Percentiles rank a stretch among this genome's conserved stretches.
These are phyloP conservation scores for Microplitis mediator DNA, from an alignment of 1,140 invertebrate species.

Conservation along the genomic window DNA sequence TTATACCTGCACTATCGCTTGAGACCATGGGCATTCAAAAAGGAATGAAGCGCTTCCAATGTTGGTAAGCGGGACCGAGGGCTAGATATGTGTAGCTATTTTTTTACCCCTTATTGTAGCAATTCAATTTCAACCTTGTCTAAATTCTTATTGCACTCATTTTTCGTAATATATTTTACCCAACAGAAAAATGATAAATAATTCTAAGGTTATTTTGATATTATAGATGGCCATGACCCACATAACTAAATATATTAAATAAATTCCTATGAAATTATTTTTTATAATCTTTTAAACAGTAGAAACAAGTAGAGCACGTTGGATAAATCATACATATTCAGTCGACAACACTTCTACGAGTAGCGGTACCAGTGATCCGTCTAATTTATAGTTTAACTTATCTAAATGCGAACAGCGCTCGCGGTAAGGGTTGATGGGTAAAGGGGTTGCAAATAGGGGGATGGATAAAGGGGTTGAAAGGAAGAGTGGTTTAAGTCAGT, in stretches of 20 bases:
- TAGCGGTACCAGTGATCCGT: constrained; percentile 61
- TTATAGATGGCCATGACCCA: no score
- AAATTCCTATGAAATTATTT: no score
- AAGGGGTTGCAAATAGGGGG: neutral
- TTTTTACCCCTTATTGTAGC: neutral
- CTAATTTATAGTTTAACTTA: constrained; percentile 65
- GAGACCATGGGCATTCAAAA: neutral
- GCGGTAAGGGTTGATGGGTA: constrained; percentile 13
- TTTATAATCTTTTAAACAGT: no score
- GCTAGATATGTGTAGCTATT: neutral
- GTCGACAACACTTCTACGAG: constrained; percentile 59
- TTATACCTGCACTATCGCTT: constrained; percentile 13
- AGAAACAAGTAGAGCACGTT: constrained; percentile 40
- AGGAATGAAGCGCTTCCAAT: neutral
- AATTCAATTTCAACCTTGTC: neutral
- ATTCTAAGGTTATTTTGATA: no score
- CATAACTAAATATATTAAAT: no score
- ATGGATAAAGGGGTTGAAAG: constrained; percentile 1
- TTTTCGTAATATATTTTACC: no score
- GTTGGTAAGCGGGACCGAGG: no score
- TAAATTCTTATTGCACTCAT: no score
- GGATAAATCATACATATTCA: constrained; percentile 63
- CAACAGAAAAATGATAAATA: no score
- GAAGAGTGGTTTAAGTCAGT: constrained; percentile 37
- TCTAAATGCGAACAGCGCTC: constrained; percentile 59